Base-by-base conservation (phyloP, 2,797 vertebrate genomes). In the Austrolebias charrua region DNA sequence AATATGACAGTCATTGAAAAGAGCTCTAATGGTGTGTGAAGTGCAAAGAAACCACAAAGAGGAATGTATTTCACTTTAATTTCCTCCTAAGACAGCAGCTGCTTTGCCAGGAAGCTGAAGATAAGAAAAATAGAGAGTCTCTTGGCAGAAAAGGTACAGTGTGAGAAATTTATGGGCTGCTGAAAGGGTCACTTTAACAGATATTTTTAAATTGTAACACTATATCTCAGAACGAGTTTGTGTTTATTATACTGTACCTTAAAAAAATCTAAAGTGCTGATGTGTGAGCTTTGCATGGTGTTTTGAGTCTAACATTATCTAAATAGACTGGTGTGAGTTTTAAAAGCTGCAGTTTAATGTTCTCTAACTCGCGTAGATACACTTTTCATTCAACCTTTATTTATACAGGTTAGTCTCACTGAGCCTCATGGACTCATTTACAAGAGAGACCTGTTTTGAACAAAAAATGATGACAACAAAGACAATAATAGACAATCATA, bases 1-100 rank as follows among this genome's bases (percentile, higher is more conserved):
- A 89, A 92, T 88, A 88, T 90, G 92, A 90, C 90, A 90, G 92
- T 94, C 92, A 90, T 78, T 78, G 50, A 80, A 86, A 84, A 76
- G 44, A 75, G 75, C 86, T 93, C 90, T 90, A 86, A 87, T 83
- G 85, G 85, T 78, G 82, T 65, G 70, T 71, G 80, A 81, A 62
- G 75, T 64, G 74, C 71, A 29, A 74, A 63, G 38, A 40, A 83
- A 76, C 73, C 78, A 72, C 71, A 71, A 52, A 51, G 55, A 47
- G 67, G 61, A 71, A 86, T 82, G 75, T 81, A 90, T 90, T 90
- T 91, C 81, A 84, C 75, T 90, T 89, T 87, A 69, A 86, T 89
- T 88, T 90, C 81, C 81, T 89, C 76, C 52, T 56, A 53, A 75
- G 80, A 84, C 71, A 63, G 59, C 56, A 60, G 51, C 43, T 55